Percentiles rank a stretch among this genome's conserved stretches.
Conservation (phyloP, 2,888 invertebrate species). For the Aphelenchoides bicaudatus region DNA sequence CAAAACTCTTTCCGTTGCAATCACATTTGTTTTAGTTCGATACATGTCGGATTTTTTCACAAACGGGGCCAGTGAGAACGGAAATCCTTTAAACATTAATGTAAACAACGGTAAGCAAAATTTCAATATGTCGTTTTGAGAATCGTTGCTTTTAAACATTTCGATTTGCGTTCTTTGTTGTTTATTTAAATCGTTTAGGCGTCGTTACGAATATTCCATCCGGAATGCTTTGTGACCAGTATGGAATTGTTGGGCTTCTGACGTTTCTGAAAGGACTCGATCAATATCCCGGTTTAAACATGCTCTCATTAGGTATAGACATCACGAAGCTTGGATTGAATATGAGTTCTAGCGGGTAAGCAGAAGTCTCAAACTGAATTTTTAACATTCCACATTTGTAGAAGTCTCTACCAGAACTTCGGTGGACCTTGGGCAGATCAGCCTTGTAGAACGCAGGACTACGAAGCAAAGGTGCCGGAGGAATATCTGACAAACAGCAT, state of each 20-base stretch:
- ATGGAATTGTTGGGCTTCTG: constrained; percentile 95
- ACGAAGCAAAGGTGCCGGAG: constrained; percentile 64
- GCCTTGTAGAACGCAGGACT: constrained; percentile 95
- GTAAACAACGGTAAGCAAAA: too few species aligned
- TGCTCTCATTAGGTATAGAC: constrained; percentile 93
- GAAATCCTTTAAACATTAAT: too few species aligned
- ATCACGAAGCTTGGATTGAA: constrained; percentile 94
- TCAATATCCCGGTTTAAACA: constrained; percentile 90
- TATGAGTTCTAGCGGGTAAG: constrained; percentile 86
- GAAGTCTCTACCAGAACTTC: constrained; percentile 87
- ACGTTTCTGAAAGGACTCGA: constrained; percentile 97
- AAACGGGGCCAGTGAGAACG: too few species aligned
- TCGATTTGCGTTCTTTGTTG: too few species aligned
- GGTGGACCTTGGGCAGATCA: constrained; percentile 98
- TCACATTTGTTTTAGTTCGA: too few species aligned
- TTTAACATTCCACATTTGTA: constrained; percentile 33
- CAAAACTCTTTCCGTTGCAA: too few species aligned
- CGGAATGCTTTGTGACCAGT: constrained; percentile 98
- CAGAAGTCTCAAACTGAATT: background rate
- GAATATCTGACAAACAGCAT: constrained; percentile 96
- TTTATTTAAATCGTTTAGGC: too few species aligned
- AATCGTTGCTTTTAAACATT: too few species aligned
- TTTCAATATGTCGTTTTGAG: too few species aligned
- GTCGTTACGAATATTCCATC: constrained; percentile 96
- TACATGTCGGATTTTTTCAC: too few species aligned